Conservation (phyloP, 2,797 vertebrate genomes). For the Micrastur ruficollis region DNA sequence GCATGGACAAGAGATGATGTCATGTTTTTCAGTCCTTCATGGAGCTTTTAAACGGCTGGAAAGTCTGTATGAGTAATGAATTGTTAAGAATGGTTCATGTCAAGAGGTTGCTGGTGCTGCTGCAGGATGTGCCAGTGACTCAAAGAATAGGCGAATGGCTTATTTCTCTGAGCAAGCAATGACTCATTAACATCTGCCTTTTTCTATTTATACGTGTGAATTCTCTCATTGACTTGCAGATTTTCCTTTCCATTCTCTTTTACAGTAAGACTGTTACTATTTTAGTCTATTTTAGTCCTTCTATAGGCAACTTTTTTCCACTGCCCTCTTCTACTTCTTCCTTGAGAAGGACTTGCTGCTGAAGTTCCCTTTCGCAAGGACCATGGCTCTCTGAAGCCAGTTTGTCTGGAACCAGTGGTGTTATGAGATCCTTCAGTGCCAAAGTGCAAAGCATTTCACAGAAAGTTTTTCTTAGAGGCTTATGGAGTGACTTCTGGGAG, state of each 20-base stretch:
- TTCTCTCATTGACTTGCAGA: slow-evolving; percentile 42
- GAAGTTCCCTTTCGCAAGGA: background rate
- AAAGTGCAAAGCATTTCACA: background rate
- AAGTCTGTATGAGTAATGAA: slow-evolving; percentile 37
- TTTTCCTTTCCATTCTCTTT: slow-evolving; percentile 47
- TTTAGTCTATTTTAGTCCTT: background rate
- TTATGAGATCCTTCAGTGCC: background rate
- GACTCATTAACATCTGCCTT: slow-evolving; percentile 56
- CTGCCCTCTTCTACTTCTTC: background rate
- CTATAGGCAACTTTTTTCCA: slow-evolving; percentile 38
- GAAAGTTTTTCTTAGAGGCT: background rate
- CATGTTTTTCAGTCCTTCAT: background rate
- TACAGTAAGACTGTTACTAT: slow-evolving; percentile 1
- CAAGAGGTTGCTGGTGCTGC: slow-evolving; percentile 13
- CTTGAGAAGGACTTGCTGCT: background rate
- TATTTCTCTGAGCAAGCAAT: background rate
- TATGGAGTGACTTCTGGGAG: background rate
- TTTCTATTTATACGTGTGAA: slow-evolving; percentile 48
- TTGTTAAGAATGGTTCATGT: slow-evolving; percentile 19
- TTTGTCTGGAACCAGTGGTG: background rate
- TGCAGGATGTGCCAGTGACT: slow-evolving; percentile 13
- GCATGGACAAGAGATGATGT: slow-evolving; percentile 20
- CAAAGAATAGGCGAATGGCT: slow-evolving; percentile 31
- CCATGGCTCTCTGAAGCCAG: background rate
- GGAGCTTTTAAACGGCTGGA: background rate